Evolutionary conservation across 2,888 invertebrate genomes (phyloP), one percentile per base, ranked within the genome.

Genomic region (Drosophila eohydei): DNA sequence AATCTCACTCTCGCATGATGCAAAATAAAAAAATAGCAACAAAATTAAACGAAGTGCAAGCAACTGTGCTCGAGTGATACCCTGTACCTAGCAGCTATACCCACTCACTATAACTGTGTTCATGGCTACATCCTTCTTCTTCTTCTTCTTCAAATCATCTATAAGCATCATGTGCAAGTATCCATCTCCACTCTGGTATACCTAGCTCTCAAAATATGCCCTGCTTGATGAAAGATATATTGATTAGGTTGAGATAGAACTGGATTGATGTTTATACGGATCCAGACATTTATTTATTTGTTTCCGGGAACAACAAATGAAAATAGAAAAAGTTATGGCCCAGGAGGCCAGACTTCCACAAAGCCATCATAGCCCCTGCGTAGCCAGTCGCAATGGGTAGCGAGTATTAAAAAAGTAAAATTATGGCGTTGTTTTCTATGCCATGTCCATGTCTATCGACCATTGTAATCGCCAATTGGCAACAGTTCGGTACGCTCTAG

Each of bases 1-100:
- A 82, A 81, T 81, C 81, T 71, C 62, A 71, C 63, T 74, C 79
- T 66, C 62, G 70, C 60, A 52, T 74, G 64, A 58, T 55, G 70
- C 48, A 56, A 30, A 50, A 50, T 2, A 32, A 11, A 50, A 65
- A 36, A 40, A 5, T 9, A 16, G 51, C 30, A 28, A 38, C 21
- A 28, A 46, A 58, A 44, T 16, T 0, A 7, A 36, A 50, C 41
- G 9, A 51, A 32, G 12, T 30, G 30, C 32, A 34, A 34, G 41
- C 21, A 21, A 34, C 3, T 2, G 14, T 14, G 30, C 30, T 40
- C n/a, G 9, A 16, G 14, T 2, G n/a, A 34, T 56, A 56, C 43
- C 43, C 56, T 56, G 32, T 21, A 14, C 1, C 1, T 6, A 26
- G 9, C 6, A 12, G 46, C 5, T 43, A 44, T 6, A 26, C 1